phyloP scores from a whole-genome alignment of 2,797 vertebrate genomes.

The Gymnothorax javanicus region DNA sequence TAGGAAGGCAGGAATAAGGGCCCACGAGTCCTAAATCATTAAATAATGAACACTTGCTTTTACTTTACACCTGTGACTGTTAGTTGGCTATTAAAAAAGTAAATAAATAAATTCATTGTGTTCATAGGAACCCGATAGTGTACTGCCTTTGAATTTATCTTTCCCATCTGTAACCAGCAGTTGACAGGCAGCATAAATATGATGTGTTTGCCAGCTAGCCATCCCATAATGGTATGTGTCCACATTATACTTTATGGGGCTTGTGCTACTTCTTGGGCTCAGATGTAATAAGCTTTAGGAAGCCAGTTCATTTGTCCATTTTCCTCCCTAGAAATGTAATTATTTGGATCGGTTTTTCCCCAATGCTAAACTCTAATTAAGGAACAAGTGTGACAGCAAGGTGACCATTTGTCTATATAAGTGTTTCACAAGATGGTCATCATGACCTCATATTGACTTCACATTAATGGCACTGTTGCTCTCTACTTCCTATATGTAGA shows the following conservation, averaged over 20 bases:
- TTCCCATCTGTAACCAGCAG: not conserved
- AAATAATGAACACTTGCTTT: not conserved
- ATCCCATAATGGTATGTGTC: not conserved
- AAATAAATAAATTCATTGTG: not conserved
- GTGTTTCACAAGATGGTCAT: constrained; percentile 5
- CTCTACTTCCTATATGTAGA: not conserved
- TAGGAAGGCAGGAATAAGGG: not conserved
- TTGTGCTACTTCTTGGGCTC: not conserved
- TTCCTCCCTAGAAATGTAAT: constrained; percentile 4
- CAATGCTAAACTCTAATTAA: not conserved
- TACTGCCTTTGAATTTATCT: not conserved
- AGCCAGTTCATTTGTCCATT: not conserved
- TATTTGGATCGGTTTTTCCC: not conserved
- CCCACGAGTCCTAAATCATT: not conserved
- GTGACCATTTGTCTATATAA: not conserved
- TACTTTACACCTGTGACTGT: not conserved
- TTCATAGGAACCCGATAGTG: not conserved
- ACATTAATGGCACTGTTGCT: not conserved
- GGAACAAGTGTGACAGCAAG: not conserved
- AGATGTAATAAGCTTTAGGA: not conserved
- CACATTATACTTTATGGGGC: not conserved
- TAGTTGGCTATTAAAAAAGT: not conserved
- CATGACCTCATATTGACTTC: constrained; percentile 13
- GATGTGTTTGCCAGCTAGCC: not conserved
- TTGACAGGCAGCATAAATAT: not conserved